phyloP scores from a whole-genome alignment of 2,113 vertebrate species.

The Nesoenas mayeri region DNA sequence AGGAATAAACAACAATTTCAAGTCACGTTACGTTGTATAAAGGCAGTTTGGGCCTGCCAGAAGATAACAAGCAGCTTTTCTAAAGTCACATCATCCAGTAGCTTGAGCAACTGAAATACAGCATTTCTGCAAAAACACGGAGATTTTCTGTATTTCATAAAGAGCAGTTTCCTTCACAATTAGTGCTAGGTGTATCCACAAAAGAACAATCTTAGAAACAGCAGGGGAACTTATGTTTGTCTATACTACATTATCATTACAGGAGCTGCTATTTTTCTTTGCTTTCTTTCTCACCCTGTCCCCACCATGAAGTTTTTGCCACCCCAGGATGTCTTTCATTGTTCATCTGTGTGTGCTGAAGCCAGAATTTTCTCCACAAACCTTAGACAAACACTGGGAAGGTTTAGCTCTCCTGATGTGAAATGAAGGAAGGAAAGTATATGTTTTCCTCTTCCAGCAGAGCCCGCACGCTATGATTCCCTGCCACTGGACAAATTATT shows the following conservation, averaged over 20 bases:
- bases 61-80: constrained; percentile 3
- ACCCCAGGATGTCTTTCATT: background rate
- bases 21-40: background rate
- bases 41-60: background rate
- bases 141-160: background rate
- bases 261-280: background rate
- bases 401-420: background rate
- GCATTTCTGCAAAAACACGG: background rate
- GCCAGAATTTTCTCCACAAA: background rate
- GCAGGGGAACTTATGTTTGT: background rate
- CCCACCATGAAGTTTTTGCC: background rate
- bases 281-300: background rate
- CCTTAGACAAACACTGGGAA: background rate
- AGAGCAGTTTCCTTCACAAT: constrained; percentile 46
- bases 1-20: background rate
- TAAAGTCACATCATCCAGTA: background rate
- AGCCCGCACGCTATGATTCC: background rate
- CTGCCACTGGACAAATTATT: background rate
- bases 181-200: background rate
- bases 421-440: constrained; percentile 17
- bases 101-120: background rate
- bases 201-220: constrained; percentile 22
- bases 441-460: background rate
- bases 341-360: background rate
- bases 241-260: background rate